Conservation (phyloP, 2,888 invertebrate species). For the Vandiemenella viatica region DNA sequence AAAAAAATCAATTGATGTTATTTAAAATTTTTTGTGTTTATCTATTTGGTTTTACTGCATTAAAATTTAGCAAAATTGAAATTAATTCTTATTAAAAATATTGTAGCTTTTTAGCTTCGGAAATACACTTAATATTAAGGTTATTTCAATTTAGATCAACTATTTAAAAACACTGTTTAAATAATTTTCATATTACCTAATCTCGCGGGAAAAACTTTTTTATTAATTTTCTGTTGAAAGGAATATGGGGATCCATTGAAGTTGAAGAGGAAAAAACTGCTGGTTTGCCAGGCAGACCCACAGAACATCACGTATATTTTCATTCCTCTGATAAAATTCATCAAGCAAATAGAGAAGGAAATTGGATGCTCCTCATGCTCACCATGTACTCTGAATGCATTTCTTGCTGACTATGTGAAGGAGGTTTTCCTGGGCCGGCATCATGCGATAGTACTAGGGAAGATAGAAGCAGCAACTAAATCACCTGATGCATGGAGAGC, state of each 20-base stretch:
- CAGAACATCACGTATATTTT: constrained; percentile 63
- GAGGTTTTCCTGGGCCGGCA: constrained; percentile 71
- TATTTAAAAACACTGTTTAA: too few relatives aligned
- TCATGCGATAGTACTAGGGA: constrained; percentile 43
- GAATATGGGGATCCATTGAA: neutral
- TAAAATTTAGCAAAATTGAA: too few relatives aligned
- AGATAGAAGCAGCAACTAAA: constrained; percentile 56
- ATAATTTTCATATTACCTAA: too few relatives aligned
- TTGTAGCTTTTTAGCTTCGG: too few relatives aligned
- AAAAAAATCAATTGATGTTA: too few relatives aligned
- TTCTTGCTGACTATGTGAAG: constrained; percentile 73
- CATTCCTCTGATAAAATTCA: constrained; percentile 66
- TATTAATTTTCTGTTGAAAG: too few relatives aligned
- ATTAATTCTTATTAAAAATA: too few relatives aligned
- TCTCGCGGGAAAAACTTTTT: too few relatives aligned
- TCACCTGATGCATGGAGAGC: constrained; percentile 67
- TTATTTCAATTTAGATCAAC: too few relatives aligned
- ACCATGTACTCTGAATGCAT: constrained; percentile 65
- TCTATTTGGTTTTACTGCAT: too few relatives aligned
- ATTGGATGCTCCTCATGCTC: constrained; percentile 29
- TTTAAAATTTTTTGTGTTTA: too few relatives aligned
- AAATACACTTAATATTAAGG: too few relatives aligned
- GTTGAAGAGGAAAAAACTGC: constrained; percentile 32
- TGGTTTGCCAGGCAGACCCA: constrained; percentile 63
- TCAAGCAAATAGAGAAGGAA: constrained; percentile 65